Conservation (phyloP, 2,888 invertebrate genomes). For the Catocala sponsa region DNA sequence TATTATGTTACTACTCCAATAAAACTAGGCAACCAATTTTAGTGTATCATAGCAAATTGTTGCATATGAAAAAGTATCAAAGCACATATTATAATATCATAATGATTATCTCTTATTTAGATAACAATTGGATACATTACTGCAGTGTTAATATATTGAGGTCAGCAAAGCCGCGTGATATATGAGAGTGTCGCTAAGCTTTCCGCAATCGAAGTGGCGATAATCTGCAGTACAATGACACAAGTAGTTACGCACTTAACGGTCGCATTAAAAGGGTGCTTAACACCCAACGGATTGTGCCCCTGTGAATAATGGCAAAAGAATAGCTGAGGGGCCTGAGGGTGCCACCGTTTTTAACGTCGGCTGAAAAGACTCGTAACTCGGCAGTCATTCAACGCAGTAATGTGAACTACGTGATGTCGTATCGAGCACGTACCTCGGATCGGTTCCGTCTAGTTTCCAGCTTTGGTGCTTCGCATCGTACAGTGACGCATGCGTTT, state of each 20-base stretch:
- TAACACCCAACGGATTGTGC: conserved; percentile 71
- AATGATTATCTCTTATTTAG: neutral
- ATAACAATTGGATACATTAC: neutral
- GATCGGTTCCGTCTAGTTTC: conserved; percentile 58
- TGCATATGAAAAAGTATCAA: no score
- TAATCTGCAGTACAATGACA: conserved; percentile 70
- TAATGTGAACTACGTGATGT: conserved; percentile 64
- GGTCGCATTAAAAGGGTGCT: conserved; percentile 73
- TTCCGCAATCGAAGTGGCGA: conserved; percentile 52
- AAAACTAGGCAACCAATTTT: no score
- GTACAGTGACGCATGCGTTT: conserved; percentile 61
- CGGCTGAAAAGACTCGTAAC: conserved; percentile 75
- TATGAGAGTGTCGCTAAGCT: conserved; percentile 3
- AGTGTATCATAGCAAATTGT: no score
- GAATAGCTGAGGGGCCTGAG: conserved; percentile 71
- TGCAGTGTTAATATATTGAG: neutral
- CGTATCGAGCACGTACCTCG: conserved; percentile 56
- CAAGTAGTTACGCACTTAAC: conserved; percentile 68
- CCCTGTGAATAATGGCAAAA: conserved; percentile 76
- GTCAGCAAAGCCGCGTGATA: neutral
- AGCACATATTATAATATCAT: neutral
- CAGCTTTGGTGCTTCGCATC: conserved; percentile 54
- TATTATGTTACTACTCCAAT: neutral
- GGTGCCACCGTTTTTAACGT: conserved; percentile 70
- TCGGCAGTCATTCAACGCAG: conserved; percentile 70